Evolutionary conservation across 1,140 invertebrate genomes (phyloP), one percentile per base, ranked within the genome.

Genomic region (Platyscapa corneri): DNA sequence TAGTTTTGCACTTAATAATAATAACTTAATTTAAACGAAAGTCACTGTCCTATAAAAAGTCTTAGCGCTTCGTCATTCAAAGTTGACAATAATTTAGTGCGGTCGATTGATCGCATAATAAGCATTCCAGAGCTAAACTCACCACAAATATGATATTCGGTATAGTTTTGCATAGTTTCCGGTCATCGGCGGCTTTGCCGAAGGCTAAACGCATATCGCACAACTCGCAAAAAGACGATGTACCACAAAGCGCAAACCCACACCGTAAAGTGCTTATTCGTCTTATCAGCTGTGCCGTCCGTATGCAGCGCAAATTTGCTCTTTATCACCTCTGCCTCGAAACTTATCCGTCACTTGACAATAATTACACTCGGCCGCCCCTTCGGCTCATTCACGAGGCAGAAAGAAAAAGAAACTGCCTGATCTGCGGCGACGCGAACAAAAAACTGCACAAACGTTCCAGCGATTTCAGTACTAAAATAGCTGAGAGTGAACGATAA

Each of bases 261-360:
- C 12, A 32, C 76, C 49, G 30, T 23, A 18, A 74, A 16, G n/a
- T 39, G 18, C 56, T 60, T 60, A 60, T 60, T 72, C 20, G 18
- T 82, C 65, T 82, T 56, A 82, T 82, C 80, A 67, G 30, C 27
- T 79, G 77, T 23, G 60, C 27, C 27, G 46, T 78, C 1, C n/a
- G 8, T 32, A 20, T 2, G 16, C 30, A 16, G 23, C 32, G 18
- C 34, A 37, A 37, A 3, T 76, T 60, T 12, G 32, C 65, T 32
- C 39, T 72, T 56, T 74, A 74, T 82, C 42, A 39, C 30, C 32
- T 72, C 34, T 39, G 23, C 27, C 46, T 18, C 82, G 23, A 83
- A 77, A 76, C 82, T 67, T 72, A 75, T 78, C 83, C 75, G 46
- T 84, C 83, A 84, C 83, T 75, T 83, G 82, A 77, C 83, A 46